These are phyloP conservation scores for Leptoteleia sp. DNA, from an alignment of 1,140 invertebrate genomes.

Conservation along the genomic window DNA sequence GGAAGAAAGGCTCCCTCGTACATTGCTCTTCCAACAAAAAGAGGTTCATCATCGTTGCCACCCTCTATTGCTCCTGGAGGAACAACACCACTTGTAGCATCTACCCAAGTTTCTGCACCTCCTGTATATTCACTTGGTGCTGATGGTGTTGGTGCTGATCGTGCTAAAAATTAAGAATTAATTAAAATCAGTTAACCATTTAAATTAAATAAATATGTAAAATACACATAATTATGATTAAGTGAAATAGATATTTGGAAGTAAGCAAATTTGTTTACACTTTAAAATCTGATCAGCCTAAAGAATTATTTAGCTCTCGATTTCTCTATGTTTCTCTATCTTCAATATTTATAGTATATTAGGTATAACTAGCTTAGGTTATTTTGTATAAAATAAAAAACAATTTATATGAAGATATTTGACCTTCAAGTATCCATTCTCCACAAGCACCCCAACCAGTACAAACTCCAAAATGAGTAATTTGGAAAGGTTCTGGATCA, in stretches of 20 bases:
- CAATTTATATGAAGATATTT: too few species aligned
- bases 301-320: too few species aligned
- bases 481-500: slow-evolving; percentile 83
- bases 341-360: too few species aligned
- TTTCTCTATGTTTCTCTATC: too few species aligned
- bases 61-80: slow-evolving; percentile 87
- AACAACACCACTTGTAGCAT: slow-evolving; percentile 84
- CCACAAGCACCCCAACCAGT: slow-evolving; percentile 92
- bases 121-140: slow-evolving; percentile 69
- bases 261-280: too few species aligned
- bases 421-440: slow-evolving; percentile 92
- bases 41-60: slow-evolving; percentile 86
- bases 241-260: too few species aligned
- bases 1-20: slow-evolving; percentile 89
- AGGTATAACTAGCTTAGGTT: too few species aligned
- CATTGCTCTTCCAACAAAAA: slow-evolving; percentile 87
- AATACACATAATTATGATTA: too few species aligned
- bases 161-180: slow-evolving; percentile 16
- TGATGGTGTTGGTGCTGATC: slow-evolving; percentile 57
- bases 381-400: too few species aligned
- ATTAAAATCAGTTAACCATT: too few species aligned
- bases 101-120: slow-evolving; percentile 84
- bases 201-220: too few species aligned
- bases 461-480: slow-evolving; percentile 89
- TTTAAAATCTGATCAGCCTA: too few species aligned